phyloP scores from a whole-genome alignment of 2,888 invertebrate genomes.

The Conops quadrifasciatus region DNA sequence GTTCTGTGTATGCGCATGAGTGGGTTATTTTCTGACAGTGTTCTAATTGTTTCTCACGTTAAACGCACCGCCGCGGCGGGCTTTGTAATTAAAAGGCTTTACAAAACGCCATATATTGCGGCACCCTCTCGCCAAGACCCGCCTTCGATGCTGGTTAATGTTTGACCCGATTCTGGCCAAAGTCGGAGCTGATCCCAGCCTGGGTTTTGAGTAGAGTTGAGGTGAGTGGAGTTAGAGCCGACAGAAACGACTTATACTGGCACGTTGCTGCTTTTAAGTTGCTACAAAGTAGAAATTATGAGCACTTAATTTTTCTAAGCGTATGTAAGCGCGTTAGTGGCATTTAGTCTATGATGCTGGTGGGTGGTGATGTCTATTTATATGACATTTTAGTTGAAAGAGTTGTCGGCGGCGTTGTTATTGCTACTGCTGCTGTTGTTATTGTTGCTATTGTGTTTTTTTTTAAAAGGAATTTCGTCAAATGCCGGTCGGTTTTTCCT shows the following conservation, averaged over 20 bases:
- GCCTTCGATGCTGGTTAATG: background rate
- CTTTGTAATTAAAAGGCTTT: constrained; percentile 15
- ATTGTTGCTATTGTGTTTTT: constrained; percentile 36
- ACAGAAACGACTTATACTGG: background rate
- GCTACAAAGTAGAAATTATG: constrained; percentile 18
- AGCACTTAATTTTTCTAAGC: constrained; percentile 21
- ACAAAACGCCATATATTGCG: background rate
- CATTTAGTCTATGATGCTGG: background rate
- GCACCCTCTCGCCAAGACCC: background rate
- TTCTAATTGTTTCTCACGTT: constrained; percentile 15
- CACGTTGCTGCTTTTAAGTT: background rate
- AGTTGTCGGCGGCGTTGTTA: constrained; percentile 6
- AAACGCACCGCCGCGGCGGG: background rate
- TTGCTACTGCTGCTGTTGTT: constrained; percentile 32
- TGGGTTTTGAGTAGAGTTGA: background rate
- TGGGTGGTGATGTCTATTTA: background rate
- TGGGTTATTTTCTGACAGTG: background rate
- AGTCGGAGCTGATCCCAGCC: background rate
- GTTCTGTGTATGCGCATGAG: background rate
- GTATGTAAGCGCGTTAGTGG: background rate
- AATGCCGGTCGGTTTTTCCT: background rate
- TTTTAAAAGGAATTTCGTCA: constrained; percentile 8
- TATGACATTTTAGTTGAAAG: constrained; percentile 12
- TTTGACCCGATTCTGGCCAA: background rate
- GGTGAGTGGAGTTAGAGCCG: no score